These are phyloP conservation scores for Sciurus niger DNA, from an alignment of 2,113 vertebrate genomes.

Conservation along the genomic window DNA sequence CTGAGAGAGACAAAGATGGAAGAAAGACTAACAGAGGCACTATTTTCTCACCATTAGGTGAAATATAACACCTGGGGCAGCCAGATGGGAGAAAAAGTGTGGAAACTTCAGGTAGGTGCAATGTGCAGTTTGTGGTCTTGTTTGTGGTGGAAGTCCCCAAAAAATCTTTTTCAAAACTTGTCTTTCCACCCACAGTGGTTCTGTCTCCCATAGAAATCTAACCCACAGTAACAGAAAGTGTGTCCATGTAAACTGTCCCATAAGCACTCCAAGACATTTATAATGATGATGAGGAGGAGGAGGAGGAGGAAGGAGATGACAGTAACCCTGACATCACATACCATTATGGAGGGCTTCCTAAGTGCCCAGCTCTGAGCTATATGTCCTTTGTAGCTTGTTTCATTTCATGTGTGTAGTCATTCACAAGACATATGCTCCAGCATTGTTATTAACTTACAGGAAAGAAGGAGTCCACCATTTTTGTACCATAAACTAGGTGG, in stretches of 20 bases:
- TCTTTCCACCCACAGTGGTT: background rate
- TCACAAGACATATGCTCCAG: too few relatives aligned
- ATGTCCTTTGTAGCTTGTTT: background rate
- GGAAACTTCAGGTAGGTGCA: background rate
- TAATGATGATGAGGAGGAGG: background rate
- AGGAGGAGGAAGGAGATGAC: background rate
- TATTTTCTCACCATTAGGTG: background rate
- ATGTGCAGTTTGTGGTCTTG: background rate
- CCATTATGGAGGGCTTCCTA: background rate
- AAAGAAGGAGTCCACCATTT: background rate
- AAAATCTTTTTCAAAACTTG: background rate
- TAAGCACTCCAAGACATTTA: background rate
- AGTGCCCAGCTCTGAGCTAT: background rate
- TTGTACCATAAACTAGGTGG: background rate
- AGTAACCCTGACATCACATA: too few relatives aligned
- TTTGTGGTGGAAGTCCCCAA: background rate
- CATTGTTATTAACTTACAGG: background rate
- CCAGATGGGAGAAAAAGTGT: background rate
- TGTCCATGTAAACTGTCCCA: background rate
- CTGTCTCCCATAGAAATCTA: background rate
- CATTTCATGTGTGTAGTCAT: background rate
- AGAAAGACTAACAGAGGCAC: background rate
- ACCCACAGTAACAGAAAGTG: background rate
- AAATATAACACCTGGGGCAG: too few relatives aligned
- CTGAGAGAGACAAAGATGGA: background rate